A percentile compares a stretch with the other conserved stretches of the same genome.
These are phyloP conservation scores for Beroe forskalii DNA, from an alignment of 37 sponge, comb jelly and placozoan species.

Conservation along the genomic window DNA sequence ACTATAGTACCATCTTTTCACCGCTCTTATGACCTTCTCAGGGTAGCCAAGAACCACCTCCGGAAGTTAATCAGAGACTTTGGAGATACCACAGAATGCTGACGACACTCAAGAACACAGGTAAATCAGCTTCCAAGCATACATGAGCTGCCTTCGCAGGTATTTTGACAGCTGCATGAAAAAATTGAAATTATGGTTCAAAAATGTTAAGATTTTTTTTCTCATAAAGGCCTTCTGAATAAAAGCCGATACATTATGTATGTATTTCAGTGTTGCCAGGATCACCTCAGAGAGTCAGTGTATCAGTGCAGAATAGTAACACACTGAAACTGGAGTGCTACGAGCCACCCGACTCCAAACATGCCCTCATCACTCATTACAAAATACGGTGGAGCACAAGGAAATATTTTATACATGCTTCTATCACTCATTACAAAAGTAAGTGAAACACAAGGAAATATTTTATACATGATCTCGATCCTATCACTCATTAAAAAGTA, in stretches of 20 bases:
- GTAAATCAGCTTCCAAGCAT: neutral
- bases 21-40: too few relatives aligned
- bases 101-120: constrained; percentile 35
- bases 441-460: neutral
- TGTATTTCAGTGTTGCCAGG: neutral
- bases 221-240: too few relatives aligned
- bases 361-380: constrained; percentile 34
- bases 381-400: neutral
- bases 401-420: neutral
- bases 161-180: neutral
- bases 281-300: neutral
- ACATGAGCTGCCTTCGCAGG: neutral
- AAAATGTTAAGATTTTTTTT: too few relatives aligned
- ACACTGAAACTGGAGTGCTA: constrained; percentile 18
- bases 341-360: constrained; percentile 34
- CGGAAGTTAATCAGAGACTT: constrained; percentile 2
- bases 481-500: too few relatives aligned
- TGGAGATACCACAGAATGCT: constrained; percentile 30
- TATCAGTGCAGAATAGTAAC: neutral
- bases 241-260: neutral
- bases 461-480: too few relatives aligned
- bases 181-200: neutral
- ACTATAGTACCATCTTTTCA: too few relatives aligned
- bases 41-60: neutral
- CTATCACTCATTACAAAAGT: constrained; percentile 13